Evolutionary conservation across 2,888 invertebrate species (phyloP), one percentile per base, ranked within the genome.

Genomic region (Dolichomitus sp.): DNA sequence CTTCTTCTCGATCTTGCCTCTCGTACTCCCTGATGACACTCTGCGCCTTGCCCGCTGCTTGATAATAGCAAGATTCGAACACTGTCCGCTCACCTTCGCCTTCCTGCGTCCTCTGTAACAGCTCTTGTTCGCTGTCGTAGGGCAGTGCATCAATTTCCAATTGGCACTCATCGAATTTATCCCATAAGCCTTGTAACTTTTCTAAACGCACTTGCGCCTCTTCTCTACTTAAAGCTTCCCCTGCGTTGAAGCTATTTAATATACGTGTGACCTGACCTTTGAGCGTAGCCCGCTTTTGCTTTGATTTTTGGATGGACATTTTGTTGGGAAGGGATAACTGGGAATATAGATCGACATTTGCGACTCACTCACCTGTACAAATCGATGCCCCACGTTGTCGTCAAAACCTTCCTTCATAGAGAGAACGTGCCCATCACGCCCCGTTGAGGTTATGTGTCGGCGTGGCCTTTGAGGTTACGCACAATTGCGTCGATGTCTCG

Each of bases 11-110:
- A n/a, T n/a, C n/a, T n/a, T n/a, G n/a, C n/a, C n/a, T n/a, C n/a
- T n/a, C n/a, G n/a, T n/a, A n/a, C n/a, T n/a, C n/a, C n/a, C n/a
- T n/a, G n/a, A n/a, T 72, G 17, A 77, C 65, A 7, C 9, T 45
- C 19, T 65, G 70, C 6, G 48, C 65, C 57, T 52, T 81, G 19
- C 11, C 72, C 19, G 81, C 76, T 11, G n/a, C n/a, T n/a, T n/a
- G n/a, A n/a, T n/a, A n/a, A n/a, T n/a, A n/a, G n/a, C n/a, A n/a
- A n/a, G n/a, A n/a, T n/a, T n/a, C n/a, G n/a, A n/a, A n/a, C n/a
- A n/a, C n/a, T n/a, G n/a, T n/a, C n/a, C n/a, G n/a, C n/a, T n/a
- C n/a, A n/a, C n/a, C n/a, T n/a, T n/a, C n/a, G n/a, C n/a, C n/a
- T n/a, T n/a, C n/a, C n/a, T n/a, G n/a, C n/a, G n/a, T n/a, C n/a